Conservation (phyloP, 2,797 vertebrate species). For the Halcyon smyrnensis region DNA sequence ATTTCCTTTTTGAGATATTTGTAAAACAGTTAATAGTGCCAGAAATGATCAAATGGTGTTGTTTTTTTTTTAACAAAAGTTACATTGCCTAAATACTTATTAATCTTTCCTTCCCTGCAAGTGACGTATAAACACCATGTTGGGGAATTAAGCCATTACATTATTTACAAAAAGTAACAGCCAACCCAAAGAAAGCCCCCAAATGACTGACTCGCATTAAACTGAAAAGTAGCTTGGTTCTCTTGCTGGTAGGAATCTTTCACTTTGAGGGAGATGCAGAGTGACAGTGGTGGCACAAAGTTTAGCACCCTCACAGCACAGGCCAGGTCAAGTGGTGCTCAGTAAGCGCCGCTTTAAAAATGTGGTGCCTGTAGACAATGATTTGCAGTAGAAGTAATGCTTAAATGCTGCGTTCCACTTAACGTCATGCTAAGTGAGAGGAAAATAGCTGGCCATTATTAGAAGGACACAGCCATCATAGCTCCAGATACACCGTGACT, state of each 20-base stretch:
- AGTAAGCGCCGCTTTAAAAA: not conserved
- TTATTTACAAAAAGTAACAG: not conserved
- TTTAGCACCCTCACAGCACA: not conserved
- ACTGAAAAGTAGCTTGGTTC: not conserved
- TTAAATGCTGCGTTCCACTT: accelerated
- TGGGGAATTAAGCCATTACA: not conserved
- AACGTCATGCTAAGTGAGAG: not conserved
- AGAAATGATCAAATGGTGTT: not conserved
- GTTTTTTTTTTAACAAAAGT: not conserved
- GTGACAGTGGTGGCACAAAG: not conserved
- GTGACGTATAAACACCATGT: not conserved
- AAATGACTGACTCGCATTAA: not conserved
- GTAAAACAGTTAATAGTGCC: not conserved
- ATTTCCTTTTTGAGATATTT: not conserved
- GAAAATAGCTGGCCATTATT: not conserved
- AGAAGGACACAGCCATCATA: not conserved
- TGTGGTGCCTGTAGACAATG: not conserved
- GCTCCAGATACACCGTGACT: not conserved
- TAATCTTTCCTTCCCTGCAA: not conserved
- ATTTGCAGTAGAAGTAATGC: not conserved
- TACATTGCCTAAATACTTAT: not conserved
- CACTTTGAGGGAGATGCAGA: not conserved
- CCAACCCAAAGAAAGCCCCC: not conserved
- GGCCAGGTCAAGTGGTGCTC: not conserved
- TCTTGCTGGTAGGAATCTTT: not conserved